Base-by-base conservation (phyloP, 92 coral and sea anemone species). In the Zoanthus sansibaricus region DNA sequence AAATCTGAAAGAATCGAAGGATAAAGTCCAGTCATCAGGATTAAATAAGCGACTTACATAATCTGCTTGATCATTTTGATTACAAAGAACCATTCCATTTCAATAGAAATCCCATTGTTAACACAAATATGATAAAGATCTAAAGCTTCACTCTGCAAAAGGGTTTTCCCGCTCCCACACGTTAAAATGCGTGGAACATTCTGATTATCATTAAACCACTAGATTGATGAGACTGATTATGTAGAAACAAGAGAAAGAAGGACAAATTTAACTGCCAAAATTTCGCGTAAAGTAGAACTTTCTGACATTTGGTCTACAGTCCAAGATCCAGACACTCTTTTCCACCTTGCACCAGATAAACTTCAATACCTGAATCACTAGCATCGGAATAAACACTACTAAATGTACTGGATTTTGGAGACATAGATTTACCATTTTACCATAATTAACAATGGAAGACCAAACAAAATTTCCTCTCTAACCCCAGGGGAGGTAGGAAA, bases 131-230 rank as follows among this genome's bases (percentile, higher is more conserved):
- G 25, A 25, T 25, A 56, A 56, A 25, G 25, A 25, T 25, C 25
- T 25, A 25, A 25, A 25, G 25, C 25, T 25, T 25, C 25, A 25
- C 25, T 25, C 25, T 25, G 25, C 25, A 25, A 25, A 25, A 25
- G 25, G 25, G 25, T 25, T 25, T 25, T 25, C 25, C 25, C 25
- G 25, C 25, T 25, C 25, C 25, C 25, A 25, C 25, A 25, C 25
- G 25, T 25, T 25, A 25, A 25, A 25, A 25, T 25, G 25, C 25
- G 25, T 25, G 25, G 25, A 25, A 25, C 25, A 25, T 25, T 56
- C 77, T 91, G 94, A 66, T 91, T 91, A 79, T 91, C 91, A 15
- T 89, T 87, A 74, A 83, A 87, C 94, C 94, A 91, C 77, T 91
- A 89, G 48, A 89, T 73, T 14, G 94, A 48, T 37, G 77, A 88